These are phyloP conservation scores for Cyanoramphus novaezelandiae DNA, from an alignment of 2,113 vertebrate species.

Conservation along the genomic window DNA sequence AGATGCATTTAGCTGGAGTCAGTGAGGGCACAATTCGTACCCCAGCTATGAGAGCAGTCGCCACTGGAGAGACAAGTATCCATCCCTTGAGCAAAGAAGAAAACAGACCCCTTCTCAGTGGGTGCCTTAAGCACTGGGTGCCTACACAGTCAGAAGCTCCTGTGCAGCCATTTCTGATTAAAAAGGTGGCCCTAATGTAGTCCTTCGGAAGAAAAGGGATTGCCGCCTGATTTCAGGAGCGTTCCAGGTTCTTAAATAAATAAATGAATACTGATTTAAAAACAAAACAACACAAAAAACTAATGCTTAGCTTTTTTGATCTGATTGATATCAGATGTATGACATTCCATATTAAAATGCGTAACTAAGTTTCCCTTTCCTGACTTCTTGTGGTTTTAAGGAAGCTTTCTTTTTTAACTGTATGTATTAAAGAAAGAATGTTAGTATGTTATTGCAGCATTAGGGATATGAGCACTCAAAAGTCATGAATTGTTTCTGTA, in stretches of 20 bases:
- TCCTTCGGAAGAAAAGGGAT: background rate
- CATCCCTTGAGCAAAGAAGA: background rate
- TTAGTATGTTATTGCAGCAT: background rate
- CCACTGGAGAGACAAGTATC: background rate
- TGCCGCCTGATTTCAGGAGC: background rate
- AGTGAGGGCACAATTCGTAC: background rate
- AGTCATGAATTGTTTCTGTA: background rate
- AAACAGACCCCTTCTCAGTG: background rate
- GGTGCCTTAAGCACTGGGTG: background rate
- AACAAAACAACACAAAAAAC: background rate
- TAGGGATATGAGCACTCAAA: background rate
- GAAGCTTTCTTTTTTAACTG: background rate
- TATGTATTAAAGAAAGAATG: background rate
- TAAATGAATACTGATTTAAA: background rate
- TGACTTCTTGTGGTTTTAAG: background rate
- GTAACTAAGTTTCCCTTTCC: background rate
- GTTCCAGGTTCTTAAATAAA: background rate
- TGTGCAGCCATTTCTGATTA: background rate
- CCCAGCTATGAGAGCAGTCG: background rate
- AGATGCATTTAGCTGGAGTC: background rate
- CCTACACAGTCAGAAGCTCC: background rate
- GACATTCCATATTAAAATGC: background rate
- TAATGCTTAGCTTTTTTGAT: background rate
- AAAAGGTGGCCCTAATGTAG: background rate
- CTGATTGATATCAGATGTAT: background rate